These are phyloP conservation scores for Aphelenchoides besseyi DNA, from an alignment of 1,140 invertebrate species.

Conservation along the genomic window DNA sequence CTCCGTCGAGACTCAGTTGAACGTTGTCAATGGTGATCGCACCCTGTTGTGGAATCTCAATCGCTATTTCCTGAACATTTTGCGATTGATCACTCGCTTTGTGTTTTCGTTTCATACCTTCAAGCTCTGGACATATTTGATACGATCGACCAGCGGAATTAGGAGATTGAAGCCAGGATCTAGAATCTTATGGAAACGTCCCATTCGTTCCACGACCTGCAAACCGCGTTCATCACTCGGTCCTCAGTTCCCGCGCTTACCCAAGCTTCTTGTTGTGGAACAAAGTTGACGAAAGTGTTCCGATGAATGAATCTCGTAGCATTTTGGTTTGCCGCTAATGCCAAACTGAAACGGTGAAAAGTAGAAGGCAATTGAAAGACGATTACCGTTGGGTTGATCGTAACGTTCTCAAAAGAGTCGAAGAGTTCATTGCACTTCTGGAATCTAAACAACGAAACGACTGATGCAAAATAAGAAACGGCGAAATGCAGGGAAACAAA, in stretches of 20 bases:
- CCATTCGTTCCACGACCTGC: slow-evolving; percentile 96
- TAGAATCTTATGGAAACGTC: slow-evolving; percentile 63
- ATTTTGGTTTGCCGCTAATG: too few relatives aligned
- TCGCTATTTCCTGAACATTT: slow-evolving; percentile 96
- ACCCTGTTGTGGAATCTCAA: slow-evolving; percentile 96
- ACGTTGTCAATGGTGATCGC: slow-evolving; percentile 86
- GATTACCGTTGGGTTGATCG: too few relatives aligned
- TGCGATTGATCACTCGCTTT: too few relatives aligned
- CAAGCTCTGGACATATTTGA: slow-evolving; percentile 96
- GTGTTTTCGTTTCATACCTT: too few relatives aligned
- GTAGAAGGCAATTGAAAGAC: too few relatives aligned
- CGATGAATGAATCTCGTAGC: not conserved
- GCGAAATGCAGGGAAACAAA: not conserved
- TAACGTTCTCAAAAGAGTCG: too few relatives aligned
- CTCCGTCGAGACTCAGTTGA: slow-evolving; percentile 90
- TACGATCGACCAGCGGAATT: slow-evolving; percentile 83
- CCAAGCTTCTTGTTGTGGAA: slow-evolving; percentile 99
- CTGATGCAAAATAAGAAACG: not conserved
- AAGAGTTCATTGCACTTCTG: not conserved
- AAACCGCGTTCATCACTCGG: slow-evolving; percentile 62
- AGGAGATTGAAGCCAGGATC: slow-evolving; percentile 77
- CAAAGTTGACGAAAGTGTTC: slow-evolving; percentile 93
- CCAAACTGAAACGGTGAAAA: too few relatives aligned
- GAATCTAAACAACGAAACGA: too few relatives aligned
- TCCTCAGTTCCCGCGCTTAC: slow-evolving; percentile 64